Evolutionary conservation across 2,888 invertebrate genomes (phyloP).

Genomic region (Megamerina dolium): DNA sequence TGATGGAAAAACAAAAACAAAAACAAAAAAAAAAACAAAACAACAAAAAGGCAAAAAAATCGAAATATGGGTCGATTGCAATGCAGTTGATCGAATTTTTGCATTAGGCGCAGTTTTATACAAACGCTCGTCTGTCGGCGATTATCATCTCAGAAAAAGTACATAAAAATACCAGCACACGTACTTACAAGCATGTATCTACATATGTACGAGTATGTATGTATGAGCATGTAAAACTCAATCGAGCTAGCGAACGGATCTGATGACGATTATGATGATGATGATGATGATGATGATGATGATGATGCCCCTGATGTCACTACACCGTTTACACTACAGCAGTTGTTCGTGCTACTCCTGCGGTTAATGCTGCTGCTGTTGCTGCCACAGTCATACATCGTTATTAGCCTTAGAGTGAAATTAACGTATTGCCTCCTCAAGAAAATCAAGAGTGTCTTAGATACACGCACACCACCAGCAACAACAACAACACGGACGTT

Average conservation of each 20-base stretch:
- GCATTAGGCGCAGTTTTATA: constrained; percentile 19
- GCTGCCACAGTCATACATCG: constrained; percentile 11
- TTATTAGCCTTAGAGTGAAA: constrained; percentile 30
- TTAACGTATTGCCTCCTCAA: constrained; percentile 14
- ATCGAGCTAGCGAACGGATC: too few species aligned
- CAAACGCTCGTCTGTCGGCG: constrained; percentile 14
- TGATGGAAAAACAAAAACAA: background rate
- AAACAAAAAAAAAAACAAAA: constrained; percentile 11
- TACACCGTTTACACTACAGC: too few species aligned
- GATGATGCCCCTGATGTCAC: too few species aligned
- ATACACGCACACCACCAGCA: background rate
- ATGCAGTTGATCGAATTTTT: constrained; percentile 46
- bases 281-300: too few species aligned
- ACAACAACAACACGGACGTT: constrained; percentile 4
- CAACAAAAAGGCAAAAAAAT: constrained; percentile 16
- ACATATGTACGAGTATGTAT: background rate
- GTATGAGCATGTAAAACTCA: background rate
- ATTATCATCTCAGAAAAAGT: constrained; percentile 31
- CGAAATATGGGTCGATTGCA: constrained; percentile 45
- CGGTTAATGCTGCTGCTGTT: too few species aligned
- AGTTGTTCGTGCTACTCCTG: too few species aligned
- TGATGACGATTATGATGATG: too few species aligned
- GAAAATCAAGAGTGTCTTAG: constrained; percentile 11
- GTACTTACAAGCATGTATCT: constrained; percentile 18
- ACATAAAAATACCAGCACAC: constrained; percentile 18